Percentiles rank a stretch among this genome's conserved stretches.
These are phyloP conservation scores for Pelobates fuscus DNA, from an alignment of 2,113 vertebrate species.

Conservation along the genomic window DNA sequence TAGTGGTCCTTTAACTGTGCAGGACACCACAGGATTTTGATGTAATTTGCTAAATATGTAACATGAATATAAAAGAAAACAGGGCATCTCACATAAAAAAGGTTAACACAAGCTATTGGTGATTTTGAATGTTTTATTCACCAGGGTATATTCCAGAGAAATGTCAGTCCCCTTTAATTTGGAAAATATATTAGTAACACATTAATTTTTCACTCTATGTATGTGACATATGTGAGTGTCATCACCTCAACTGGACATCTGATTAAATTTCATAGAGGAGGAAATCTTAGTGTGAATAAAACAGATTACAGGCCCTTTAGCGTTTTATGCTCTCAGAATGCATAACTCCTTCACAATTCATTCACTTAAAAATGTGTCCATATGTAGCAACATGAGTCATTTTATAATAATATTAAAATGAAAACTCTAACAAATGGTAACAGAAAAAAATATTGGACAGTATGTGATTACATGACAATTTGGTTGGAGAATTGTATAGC, in stretches of 20 bases:
- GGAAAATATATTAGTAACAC: neutral
- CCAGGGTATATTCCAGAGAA: too few relatives aligned
- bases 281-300: neutral
- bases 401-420: conserved; percentile 5
- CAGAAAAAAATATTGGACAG: conserved; percentile 23
- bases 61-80: too few relatives aligned
- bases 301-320: conserved; percentile 1
- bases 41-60: too few relatives aligned
- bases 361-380: conserved; percentile 20
- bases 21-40: too few relatives aligned
- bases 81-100: too few relatives aligned
- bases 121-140: too few relatives aligned
- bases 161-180: too few relatives aligned
- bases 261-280: neutral
- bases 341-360: conserved; percentile 20
- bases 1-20: too few relatives aligned
- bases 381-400: conserved; percentile 31
- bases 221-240: neutral
- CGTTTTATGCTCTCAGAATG: neutral
- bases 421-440: conserved; percentile 25
- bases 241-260: neutral
- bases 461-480: conserved; percentile 27
- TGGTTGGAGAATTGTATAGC: conserved; percentile 5
- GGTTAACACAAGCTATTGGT: too few relatives aligned
- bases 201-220: neutral